Base-by-base conservation (phyloP, 2,113 vertebrate species). In the Microcebus jonahi region DNA sequence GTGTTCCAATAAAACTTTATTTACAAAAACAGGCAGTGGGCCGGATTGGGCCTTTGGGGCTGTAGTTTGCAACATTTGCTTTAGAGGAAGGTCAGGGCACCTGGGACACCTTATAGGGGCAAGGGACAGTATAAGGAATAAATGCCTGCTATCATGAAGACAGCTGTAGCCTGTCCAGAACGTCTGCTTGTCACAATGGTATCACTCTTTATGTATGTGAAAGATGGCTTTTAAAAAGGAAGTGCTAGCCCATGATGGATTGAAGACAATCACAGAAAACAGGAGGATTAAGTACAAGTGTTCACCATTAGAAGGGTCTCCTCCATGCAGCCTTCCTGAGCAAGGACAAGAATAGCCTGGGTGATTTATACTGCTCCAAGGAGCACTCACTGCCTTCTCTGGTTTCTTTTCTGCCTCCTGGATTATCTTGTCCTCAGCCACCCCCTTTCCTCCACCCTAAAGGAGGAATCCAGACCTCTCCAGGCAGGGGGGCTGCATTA, bases 301-400 rank as follows among this genome's bases (percentile, higher is more conserved):
- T 1, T 53, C 80, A 42, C 63, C 67, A 8, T 76, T 34, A 57
- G 39, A 88, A 92, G 83, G 82, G 48, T 61, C n/a, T 21, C 79
- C 71, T 95, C 55, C 0, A 0, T 3, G 36, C 15, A 55, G 18
- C 36, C 70, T 57, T 76, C 57, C 57, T 76, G 85, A 95, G 15
- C 0, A 1, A 27, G 45, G 95, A 94, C 70, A 77, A 86, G 45
- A 97, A 79, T 79, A 96, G 71, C 57, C 29, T 0, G 20, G 68
- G 71, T 97, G 97, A 97, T 98, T 98, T 98, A 98, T 96, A 75
- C 17, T 18, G 34, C 94, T 95, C 88, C 0, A 0, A 34, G 34
- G 82, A 96, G 84, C 55, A 9, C n/a, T 89, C 59, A 9, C n/a
- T 89, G 6, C 29, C 39, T 57, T 94, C 96, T 97, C 91, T 80